These are phyloP conservation scores for Gouania willdenowi DNA, from an alignment of 2,797 vertebrate species.

Conservation along the genomic window DNA sequence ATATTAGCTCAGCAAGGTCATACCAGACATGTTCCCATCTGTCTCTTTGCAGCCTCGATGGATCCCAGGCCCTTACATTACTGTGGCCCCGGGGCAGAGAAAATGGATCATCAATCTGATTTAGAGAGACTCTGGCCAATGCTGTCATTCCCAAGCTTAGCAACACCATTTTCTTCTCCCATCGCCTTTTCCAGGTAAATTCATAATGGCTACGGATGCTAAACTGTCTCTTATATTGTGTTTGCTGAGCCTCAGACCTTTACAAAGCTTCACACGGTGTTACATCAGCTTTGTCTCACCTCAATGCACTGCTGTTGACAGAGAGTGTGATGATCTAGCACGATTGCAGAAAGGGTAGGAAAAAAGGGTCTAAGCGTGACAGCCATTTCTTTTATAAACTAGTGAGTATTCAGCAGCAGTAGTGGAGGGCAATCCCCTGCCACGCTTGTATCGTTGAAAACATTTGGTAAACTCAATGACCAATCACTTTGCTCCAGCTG, in stretches of 20 bases:
- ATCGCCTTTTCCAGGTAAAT: conserved; percentile 57
- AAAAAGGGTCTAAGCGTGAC: too few species aligned
- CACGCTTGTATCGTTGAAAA: conserved; percentile 33
- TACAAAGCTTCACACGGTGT: conserved; percentile 32
- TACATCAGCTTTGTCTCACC: conserved; percentile 38
- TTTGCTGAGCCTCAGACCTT: conserved; percentile 39
- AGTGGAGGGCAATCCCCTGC: conserved; percentile 24
- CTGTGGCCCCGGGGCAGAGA: conserved; percentile 61
- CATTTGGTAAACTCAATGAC: conserved; percentile 32
- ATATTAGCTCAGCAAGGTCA: conserved; percentile 76
- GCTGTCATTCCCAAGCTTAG: conserved; percentile 55
- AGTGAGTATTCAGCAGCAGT: conserved; percentile 12
- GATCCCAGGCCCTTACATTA: conserved; percentile 64
- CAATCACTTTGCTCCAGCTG: conserved; percentile 47
- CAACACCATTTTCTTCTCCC: conserved; percentile 48
- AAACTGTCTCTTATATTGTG: conserved; percentile 37
- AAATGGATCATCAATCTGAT: conserved; percentile 76
- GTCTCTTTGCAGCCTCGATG: conserved; percentile 65
- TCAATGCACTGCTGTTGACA: conserved; percentile 7
- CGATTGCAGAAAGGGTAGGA: conserved; percentile 10
- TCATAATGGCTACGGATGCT: conserved; percentile 43
- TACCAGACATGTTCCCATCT: conserved; percentile 73
- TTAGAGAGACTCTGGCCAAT: conserved; percentile 57
- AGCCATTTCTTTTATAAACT: conserved; percentile 19
- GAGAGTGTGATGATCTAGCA: conserved; percentile 9